Evolutionary conservation across 2,113 vertebrate genomes (phyloP), one percentile per base, ranked within the genome.

Genomic region (Alectura lathami): DNA sequence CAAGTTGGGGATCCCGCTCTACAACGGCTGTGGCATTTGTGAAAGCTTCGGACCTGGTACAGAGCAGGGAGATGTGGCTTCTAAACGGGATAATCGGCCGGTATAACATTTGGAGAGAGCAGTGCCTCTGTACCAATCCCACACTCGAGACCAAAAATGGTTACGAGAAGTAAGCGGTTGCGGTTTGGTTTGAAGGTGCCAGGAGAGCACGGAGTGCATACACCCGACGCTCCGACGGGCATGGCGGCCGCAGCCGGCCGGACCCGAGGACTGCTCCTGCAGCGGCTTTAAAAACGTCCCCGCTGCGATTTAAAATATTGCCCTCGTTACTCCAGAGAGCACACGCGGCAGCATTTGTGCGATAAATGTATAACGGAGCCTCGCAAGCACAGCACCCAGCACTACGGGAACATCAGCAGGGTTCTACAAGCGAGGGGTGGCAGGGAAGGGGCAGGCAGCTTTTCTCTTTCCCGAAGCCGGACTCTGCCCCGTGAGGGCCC

Each of bases 141-240:
- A 23, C 36, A 2, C 57, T 90, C 63, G 68, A 59, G 73, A 77
- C 76, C 72, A 63, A 88, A 93, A 82, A 81, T 29, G 34, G 60
- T 47, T 88, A 63, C 2, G 17, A 57, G 79, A 80, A 96, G 79
- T 53, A 50, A 91, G 76, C 51, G 15, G 56, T 67, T 81, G 88
- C 34, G 63, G 67, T 80, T 91, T 73, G 69, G 70, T 94, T 88
- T 91, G 84, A 86, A 93, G 68, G 63, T 83, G 85, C 85, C 23
- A 81, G 70, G n/a, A 57, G 26, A 2, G 50, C 13, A 17, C 24
- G 72, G 74, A 75, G 43, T 57, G 38, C 50, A 74, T 9, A 23
- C 80, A n/a, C n/a, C n/a, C n/a, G n/a, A n/a, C 13, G 30, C 38
- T 60, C 10, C 21, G 40, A 27, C 8, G 22, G 32, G 47, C 72